A percentile compares a stretch with the other conserved stretches of the same genome.
Conservation (phyloP, 2,797 vertebrate species). For the Sibirionetta formosa region DNA sequence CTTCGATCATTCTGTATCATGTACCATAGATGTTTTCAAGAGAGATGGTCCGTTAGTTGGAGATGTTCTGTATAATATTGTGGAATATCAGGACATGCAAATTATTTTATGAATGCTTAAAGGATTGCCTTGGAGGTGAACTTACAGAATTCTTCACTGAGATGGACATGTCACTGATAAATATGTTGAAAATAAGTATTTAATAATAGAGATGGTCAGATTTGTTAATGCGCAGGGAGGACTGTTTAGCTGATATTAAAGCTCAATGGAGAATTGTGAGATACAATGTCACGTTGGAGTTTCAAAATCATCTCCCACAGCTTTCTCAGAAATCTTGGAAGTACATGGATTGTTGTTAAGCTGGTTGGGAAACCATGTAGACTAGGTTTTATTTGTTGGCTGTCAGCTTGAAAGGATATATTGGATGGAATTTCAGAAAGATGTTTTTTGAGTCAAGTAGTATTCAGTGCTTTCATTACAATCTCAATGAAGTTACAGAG, state of each 20-base stretch:
- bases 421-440: neutral
- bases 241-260: neutral
- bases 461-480: neutral
- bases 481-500: neutral
- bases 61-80: neutral
- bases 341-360: neutral
- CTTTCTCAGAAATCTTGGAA: slow-evolving; percentile 24
- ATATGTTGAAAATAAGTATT: slow-evolving; percentile 9
- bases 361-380: neutral
- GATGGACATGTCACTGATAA: neutral
- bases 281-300: neutral
- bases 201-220: neutral
- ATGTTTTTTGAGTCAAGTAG: neutral
- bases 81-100: neutral
- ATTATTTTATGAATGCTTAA: neutral
- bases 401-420: neutral
- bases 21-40: neutral
- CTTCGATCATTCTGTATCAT: neutral
- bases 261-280: slow-evolving; percentile 12
- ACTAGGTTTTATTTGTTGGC: slow-evolving; percentile 3
- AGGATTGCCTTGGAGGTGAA: neutral
- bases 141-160: neutral
- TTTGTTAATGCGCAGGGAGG: neutral
- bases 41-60: neutral
- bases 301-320: neutral